These are phyloP conservation scores for Aphelenchoides fujianensis DNA, from an alignment of 1,140 invertebrate genomes.

Conservation along the genomic window DNA sequence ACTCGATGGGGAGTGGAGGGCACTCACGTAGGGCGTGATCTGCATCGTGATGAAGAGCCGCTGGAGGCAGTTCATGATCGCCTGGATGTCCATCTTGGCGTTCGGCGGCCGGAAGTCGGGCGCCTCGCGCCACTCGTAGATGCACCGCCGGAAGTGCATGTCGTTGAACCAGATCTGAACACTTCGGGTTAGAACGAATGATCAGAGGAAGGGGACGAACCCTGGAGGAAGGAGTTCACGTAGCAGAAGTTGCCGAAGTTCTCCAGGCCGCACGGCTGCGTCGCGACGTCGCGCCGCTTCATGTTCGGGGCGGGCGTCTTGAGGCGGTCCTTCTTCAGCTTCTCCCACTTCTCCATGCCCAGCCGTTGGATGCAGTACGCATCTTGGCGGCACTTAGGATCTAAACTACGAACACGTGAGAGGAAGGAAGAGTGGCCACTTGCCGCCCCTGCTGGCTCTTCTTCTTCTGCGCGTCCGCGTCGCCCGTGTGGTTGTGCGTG, in stretches of 20 bases:
- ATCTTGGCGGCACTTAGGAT: slow-evolving; percentile 49
- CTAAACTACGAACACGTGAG: slow-evolving; percentile 26
- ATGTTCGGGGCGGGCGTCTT: slow-evolving; percentile 30
- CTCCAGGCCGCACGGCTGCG: slow-evolving; percentile 52
- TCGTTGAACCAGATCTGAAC: slow-evolving; percentile 59
- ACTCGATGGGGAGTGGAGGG: no score
- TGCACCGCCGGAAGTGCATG: slow-evolving; percentile 52
- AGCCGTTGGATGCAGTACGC: slow-evolving; percentile 53
- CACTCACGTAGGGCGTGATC: slow-evolving; percentile 56
- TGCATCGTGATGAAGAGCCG: slow-evolving; percentile 52
- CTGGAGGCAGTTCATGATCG: slow-evolving; percentile 52
- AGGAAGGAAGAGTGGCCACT: neutral
- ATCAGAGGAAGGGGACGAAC: slow-evolving; percentile 11
- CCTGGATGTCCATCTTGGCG: slow-evolving; percentile 53
- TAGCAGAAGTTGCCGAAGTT: slow-evolving; percentile 59
- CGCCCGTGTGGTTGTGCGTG: neutral
- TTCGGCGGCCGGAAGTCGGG: slow-evolving; percentile 30
- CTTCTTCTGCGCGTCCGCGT: neutral
- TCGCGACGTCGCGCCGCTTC: slow-evolving; percentile 35
- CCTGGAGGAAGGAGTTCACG: slow-evolving; percentile 60
- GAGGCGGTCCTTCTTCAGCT: slow-evolving; percentile 35
- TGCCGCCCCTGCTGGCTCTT: neutral
- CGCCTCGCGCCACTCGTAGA: slow-evolving; percentile 52
- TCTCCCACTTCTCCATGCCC: slow-evolving; percentile 58
- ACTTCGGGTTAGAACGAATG: neutral